Evolutionary conservation across 2,888 invertebrate species (phyloP).

Genomic region (Sinhomidia bicolor): DNA sequence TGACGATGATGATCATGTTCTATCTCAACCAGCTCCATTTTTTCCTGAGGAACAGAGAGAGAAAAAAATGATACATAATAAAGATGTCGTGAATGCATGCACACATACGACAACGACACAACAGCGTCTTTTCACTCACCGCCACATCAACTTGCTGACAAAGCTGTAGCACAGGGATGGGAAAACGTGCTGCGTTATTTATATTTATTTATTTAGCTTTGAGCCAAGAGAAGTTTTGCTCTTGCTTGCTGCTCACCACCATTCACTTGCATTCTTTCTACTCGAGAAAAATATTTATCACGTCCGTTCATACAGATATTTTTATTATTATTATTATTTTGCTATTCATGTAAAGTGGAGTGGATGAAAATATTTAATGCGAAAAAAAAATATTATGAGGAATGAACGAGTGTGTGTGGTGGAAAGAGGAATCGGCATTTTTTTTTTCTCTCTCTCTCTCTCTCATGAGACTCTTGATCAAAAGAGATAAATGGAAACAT

Average conservation of each 20-base stretch:
- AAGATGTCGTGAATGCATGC: too few species aligned
- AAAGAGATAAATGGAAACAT: slow-evolving; percentile 38
- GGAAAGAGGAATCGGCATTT: slow-evolving; percentile 25
- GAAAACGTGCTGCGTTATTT: too few species aligned
- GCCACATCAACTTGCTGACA: too few species aligned
- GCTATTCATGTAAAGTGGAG: neutral
- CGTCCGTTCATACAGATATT: neutral
- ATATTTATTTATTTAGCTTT: neutral
- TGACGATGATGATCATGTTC: too few species aligned
- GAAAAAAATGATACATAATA: too few species aligned
- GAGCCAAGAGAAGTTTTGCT: neutral
- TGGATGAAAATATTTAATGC: neutral
- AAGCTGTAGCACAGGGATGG: too few species aligned
- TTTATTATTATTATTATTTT: slow-evolving; percentile 10
- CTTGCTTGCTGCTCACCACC: too few species aligned
- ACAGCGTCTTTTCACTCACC: too few species aligned
- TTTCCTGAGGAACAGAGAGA: too few species aligned
- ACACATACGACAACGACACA: too few species aligned
- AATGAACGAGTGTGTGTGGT: neutral
- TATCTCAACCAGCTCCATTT: too few species aligned
- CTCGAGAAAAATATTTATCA: neutral
- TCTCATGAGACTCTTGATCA: slow-evolving; percentile 49
- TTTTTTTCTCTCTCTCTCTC: neutral
- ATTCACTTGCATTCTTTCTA: too few species aligned
- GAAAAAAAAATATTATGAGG: neutral